Evolutionary conservation across 2,888 invertebrate genomes (phyloP), one percentile per base, ranked within the genome.

Genomic region (Phlogophora meticulosa): DNA sequence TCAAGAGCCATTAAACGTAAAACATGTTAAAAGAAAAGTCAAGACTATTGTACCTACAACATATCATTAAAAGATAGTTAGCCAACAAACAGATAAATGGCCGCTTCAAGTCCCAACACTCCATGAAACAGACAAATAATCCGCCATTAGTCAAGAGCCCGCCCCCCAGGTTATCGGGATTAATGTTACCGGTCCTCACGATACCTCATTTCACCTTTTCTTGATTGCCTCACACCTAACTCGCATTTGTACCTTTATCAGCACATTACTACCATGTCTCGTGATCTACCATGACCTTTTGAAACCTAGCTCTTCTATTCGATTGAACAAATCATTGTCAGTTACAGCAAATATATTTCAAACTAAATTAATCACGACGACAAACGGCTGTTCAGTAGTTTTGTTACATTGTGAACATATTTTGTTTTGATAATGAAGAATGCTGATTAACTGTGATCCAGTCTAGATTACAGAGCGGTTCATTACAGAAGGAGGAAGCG

Each of bases 101-200:
- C 64, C 76, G 61, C 69, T 72, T 71, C 65, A 46, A 76, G 72
- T 80, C 75, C 70, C 68, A 77, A 81, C 79, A 85, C 82, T 82
- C 83, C 77, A 82, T 85, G 88, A 90, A 85, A 82, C 76, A 85
- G 87, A 91, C 90, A 88, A 91, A 92, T 91, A 88, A 82, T 84
- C 74, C 58, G 65, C 84, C 78, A 91, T 92, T 89, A 90, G 85
- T 91, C 86, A 88, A 80, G 84, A 76, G 85, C 69, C 82, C 82
- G 83, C 85, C 87, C 87, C 84, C 80, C 83, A 88, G 87, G 87
- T 88, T 88, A 90, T 89, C 87, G 80, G 84, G 86, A 87, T 86
- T 86, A 84, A 89, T 88, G 84, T 82, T 79, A 74, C 81, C 77
- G 76, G 86, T 78, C 80, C 72, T 76, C 73, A 79, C 82, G 80